Base-by-base conservation (phyloP, 2,797 vertebrate species). In the Neosilurus hyrtlii region DNA sequence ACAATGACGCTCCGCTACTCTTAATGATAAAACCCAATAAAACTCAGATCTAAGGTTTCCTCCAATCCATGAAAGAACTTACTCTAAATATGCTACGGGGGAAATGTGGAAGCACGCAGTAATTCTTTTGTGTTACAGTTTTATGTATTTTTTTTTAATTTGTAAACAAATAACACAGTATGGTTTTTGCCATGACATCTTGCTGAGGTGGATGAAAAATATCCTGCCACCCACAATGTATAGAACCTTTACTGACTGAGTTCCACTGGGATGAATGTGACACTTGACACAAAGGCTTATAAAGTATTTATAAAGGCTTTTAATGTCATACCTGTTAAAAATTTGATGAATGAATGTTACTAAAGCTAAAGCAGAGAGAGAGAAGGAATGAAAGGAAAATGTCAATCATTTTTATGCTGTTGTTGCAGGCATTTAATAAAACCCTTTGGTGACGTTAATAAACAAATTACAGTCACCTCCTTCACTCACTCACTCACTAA, bases 11-110 rank as follows among this genome's bases (percentile, higher is more conserved):
- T 59, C 59, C n/a, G 3, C 81, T 79, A 70, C 83, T 79, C 66
- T 84, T 84, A 84, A 84, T 85, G 87, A 88, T 84, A 85, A 86
- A 82, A 79, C 57, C 71, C 80, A 84, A 78, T 83, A 83, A 56
- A 77, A 62, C 79, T 43, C 57, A 16, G 65, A 68, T 67, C 84
- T 57, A 35, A 72, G 74, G 51, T 65, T 84, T 82, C 52, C 77
- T 16, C 24, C 80, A 56, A 24, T 77, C 66, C 30, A 49, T 15
- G 22, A 56, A 49, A 22, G 59, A 49, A 1, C 71, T 86, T n/a
- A 9, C 14, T 57, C 61, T 66, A 73, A 57, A 79, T 66, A 68
- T 56, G 76, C 72, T 75, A 37, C 26, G 59, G 26, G 4, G 54
- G 24, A 57, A 75, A 57, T 75, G 12, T 4, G 51, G 3, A 73